A percentile compares a stretch with the other conserved stretches of the same genome.
Evolutionary conservation across 2,888 invertebrate species (phyloP).

Genomic region (Tenthredo notha): DNA sequence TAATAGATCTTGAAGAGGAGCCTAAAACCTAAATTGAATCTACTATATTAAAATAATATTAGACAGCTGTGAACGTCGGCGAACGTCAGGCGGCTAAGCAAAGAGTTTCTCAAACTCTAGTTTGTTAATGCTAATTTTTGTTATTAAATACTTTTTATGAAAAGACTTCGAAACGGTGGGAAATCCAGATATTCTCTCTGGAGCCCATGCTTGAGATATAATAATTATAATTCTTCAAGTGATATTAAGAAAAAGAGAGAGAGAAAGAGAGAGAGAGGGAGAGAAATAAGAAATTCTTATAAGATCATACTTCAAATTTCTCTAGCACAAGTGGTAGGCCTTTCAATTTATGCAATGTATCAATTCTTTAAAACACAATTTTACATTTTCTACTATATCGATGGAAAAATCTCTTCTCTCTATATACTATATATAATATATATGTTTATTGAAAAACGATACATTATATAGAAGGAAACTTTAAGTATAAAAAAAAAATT

Average conservation of each 20-base stretch:
- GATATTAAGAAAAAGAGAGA: constrained; percentile 51
- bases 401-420: background rate
- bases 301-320: constrained; percentile 28
- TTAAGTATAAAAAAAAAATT: constrained; percentile 24
- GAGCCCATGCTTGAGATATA: constrained; percentile 45
- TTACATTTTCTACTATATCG: background rate
- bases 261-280: constrained; percentile 48
- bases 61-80: constrained; percentile 42
- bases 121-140: constrained; percentile 71
- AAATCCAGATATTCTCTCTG: constrained; percentile 33
- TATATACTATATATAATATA: background rate
- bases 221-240: constrained; percentile 47
- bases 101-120: constrained; percentile 33
- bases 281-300: constrained; percentile 21
- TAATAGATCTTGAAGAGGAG: constrained; percentile 42
- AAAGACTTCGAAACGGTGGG: constrained; percentile 49
- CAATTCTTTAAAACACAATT: constrained; percentile 9
- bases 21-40: constrained; percentile 48
- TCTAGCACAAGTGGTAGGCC: constrained; percentile 33
- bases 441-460: background rate
- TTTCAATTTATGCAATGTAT: constrained; percentile 11
- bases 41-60: constrained; percentile 35
- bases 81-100: constrained; percentile 36
- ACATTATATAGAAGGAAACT: background rate
- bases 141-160: constrained; percentile 64